phyloP scores from a whole-genome alignment of 2,113 vertebrate species.

The Caretta caretta region DNA sequence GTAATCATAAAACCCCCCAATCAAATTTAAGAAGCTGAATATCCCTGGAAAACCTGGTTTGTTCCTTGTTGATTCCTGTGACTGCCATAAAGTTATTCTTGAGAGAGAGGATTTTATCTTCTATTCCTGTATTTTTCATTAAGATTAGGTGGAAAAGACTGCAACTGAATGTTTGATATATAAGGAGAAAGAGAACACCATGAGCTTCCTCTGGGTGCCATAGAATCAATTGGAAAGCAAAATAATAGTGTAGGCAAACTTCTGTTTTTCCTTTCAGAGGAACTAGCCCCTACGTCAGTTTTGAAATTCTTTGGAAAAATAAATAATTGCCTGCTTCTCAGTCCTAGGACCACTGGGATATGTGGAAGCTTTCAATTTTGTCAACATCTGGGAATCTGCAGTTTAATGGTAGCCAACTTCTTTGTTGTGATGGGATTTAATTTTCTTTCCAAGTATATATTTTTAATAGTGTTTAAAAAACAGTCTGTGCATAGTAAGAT shows the following conservation, averaged over 20 bases:
- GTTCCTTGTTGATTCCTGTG: slow-evolving; percentile 19
- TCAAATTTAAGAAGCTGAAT: background rate
- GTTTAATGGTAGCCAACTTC: background rate
- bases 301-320: slow-evolving; percentile 19
- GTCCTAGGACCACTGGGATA: background rate
- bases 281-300: background rate
- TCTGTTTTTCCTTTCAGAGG: background rate
- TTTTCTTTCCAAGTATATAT: background rate
- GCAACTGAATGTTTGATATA: slow-evolving; percentile 6
- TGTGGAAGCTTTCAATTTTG: background rate
- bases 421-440: background rate
- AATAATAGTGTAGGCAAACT: background rate
- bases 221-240: background rate
- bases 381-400: background rate
- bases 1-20: background rate
- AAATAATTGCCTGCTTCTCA: background rate
- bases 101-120: background rate
- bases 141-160: background rate
- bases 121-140: slow-evolving; percentile 50
- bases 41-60: slow-evolving; percentile 18
- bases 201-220: slow-evolving; percentile 1
- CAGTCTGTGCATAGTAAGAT: background rate
- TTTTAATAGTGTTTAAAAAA: background rate
- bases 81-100: slow-evolving; percentile 18
- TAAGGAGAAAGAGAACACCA: background rate